A percentile compares a stretch with the other conserved stretches of the same genome.
These are phyloP conservation scores for Falco rusticolus DNA, from an alignment of 2,797 vertebrate species.

Conservation along the genomic window DNA sequence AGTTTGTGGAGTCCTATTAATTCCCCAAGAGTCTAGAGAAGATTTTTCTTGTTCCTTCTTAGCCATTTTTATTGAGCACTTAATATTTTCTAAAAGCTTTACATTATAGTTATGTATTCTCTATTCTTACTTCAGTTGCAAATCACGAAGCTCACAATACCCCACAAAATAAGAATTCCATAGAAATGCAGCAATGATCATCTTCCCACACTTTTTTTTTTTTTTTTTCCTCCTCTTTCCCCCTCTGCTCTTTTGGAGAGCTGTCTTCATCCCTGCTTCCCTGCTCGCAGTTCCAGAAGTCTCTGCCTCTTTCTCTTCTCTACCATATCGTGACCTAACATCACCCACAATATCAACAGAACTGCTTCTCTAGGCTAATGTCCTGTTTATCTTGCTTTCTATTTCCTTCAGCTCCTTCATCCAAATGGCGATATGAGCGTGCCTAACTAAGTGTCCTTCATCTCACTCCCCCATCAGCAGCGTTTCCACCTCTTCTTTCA, in stretches of 20 bases:
- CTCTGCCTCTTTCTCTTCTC: neutral
- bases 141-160: neutral
- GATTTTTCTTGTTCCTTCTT: neutral
- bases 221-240: neutral
- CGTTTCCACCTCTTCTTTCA: neutral
- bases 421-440: neutral
- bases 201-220: neutral
- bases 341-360: neutral
- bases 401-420: neutral
- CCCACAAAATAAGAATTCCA: neutral
- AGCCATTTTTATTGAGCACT: neutral
- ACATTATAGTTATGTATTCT: neutral
- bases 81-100: neutral
- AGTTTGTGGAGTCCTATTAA: neutral
- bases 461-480: neutral
- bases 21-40: neutral
- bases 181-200: neutral
- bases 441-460: neutral
- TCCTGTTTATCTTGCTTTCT: neutral
- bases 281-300: neutral
- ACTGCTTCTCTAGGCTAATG: neutral
- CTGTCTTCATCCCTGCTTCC: neutral
- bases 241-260: neutral
- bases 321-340: neutral
- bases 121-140: neutral